Evolutionary conservation across 2,888 invertebrate species (phyloP), one percentile per base, ranked within the genome.

Genomic region (Harmothoe impar): DNA sequence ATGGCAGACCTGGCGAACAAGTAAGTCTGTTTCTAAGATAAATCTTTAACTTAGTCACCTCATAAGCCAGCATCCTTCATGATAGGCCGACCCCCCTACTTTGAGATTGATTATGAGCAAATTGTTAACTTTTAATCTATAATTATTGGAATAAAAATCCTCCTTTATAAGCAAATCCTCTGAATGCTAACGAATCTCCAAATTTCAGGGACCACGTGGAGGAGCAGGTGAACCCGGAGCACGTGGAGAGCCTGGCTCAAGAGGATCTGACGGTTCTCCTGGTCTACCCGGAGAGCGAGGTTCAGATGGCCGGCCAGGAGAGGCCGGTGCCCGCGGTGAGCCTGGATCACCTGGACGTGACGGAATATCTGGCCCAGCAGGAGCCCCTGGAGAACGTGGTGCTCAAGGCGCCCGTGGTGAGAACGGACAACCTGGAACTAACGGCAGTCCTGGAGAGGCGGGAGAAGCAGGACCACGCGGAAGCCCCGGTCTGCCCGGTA

Each of bases 351-450:
- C 81, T 54, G 86, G 86, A 20, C 81, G 23, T 72, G 72, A 72
- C 17, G 72, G 72, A 29, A 7, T 5, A 72, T 31, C 90, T 25
- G 94, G 94, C 89, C 78, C 89, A 68, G 89, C 90, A 52, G 93
- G 92, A 29, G 54, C 25, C 23, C 54, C 78, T 17, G 95, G 95
- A 72, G 91, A 93, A 0, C 95, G 96, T 81, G 97, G 97, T 78
- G 94, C 95, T 0, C 94, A 95, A 31, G 97, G 97, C 43, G 96
- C 91, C 10, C 90, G 92, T 43, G 94, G 94, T 17, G 23, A 91
- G 52, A 54, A 43, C 31, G 92, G 92, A 43, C 86, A n/a, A 33
- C 25, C 86, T 23, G 92, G 92, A 1, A 15, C 35, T 23, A 15
- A 20, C 29, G 90, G 91, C n/a, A 33, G 29, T 23, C 29, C 89